phyloP scores from a whole-genome alignment of 1,140 invertebrate genomes.

The Leptopilina boulardi region DNA sequence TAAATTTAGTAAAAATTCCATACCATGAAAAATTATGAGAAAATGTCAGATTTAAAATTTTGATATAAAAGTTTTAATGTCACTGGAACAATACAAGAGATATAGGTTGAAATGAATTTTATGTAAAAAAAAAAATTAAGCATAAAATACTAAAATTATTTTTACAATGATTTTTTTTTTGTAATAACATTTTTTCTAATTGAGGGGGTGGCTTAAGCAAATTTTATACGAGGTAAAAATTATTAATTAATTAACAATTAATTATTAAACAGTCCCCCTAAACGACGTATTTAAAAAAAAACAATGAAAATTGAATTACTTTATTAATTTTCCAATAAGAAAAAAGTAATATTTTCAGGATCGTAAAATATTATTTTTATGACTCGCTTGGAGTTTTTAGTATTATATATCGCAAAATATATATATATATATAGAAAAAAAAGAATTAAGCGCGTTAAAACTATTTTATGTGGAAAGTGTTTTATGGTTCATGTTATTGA shows the following conservation, averaged over 20 bases:
- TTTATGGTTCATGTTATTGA: not conserved
- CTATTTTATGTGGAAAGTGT: not conserved
- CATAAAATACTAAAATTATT: no score
- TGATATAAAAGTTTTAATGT: not conserved
- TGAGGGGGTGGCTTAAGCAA: no score
- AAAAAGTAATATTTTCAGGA: not conserved
- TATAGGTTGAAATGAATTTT: not conserved
- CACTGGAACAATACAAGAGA: not conserved
- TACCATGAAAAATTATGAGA: not conserved
- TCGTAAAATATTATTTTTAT: not conserved
- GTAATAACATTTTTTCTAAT: no score
- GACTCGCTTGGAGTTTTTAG: not conserved
- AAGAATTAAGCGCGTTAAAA: not conserved
- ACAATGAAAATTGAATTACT: constrained; percentile 7
- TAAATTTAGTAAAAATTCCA: not conserved
- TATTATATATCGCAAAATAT: not conserved
- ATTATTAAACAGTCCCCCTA: no score
- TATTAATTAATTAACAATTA: no score
- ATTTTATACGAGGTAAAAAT: no score
- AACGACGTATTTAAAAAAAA: no score
- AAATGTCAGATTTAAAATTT: not conserved
- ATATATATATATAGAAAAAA: not conserved
- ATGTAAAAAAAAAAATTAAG: no score
- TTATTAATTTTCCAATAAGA: not conserved
- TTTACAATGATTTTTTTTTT: no score